Conservation (phyloP, 2,888 invertebrate genomes). For the Stenotaenia linearis region DNA sequence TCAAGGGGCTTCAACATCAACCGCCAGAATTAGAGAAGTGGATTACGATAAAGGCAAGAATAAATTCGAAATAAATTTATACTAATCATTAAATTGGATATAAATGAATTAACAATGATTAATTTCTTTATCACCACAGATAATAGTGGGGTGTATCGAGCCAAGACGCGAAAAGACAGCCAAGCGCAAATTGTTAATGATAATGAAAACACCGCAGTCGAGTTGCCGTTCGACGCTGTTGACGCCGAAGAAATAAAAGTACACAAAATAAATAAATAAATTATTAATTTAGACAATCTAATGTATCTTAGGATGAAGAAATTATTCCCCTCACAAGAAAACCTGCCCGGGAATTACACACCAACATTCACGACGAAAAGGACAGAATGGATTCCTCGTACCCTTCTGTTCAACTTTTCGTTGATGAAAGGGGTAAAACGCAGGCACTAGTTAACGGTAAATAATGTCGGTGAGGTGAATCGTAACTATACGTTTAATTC, state of each 20-base stretch:
- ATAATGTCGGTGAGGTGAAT: neutral
- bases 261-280: neutral
- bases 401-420: neutral
- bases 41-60: constrained; percentile 1
- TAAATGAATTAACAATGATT: neutral
- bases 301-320: neutral
- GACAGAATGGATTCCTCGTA: neutral
- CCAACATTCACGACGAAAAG: neutral
- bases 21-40: neutral
- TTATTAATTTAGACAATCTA: neutral
- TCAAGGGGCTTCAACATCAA: neutral
- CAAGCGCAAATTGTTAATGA: constrained; percentile 35
- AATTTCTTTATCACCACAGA: constrained; percentile 27
- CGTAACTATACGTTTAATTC: neutral
- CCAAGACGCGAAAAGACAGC: constrained; percentile 28
- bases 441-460: neutral
- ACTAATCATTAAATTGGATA: neutral
- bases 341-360: neutral
- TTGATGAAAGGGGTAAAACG: neutral
- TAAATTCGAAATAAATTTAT: neutral
- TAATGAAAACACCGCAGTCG: constrained; percentile 34
- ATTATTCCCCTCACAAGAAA: neutral
- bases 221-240: constrained; percentile 35
- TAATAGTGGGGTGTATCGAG: constrained; percentile 36
- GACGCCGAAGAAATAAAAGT: constrained; percentile 37